Evolutionary conservation across 2,113 vertebrate genomes (phyloP), one percentile per base, ranked within the genome.

Genomic region (Oostethus manadensis): DNA sequence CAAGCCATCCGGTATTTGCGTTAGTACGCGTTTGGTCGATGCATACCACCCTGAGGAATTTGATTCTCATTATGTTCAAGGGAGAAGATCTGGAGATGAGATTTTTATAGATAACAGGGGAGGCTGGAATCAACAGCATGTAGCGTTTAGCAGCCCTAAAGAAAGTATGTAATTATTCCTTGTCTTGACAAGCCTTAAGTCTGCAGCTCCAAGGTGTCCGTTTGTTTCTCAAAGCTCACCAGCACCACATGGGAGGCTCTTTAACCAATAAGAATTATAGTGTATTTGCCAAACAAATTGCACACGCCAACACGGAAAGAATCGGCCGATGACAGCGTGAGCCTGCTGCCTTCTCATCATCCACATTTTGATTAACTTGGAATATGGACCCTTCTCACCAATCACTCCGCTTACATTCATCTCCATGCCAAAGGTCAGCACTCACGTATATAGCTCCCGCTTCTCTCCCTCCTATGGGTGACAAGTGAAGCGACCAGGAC

Each of bases 401-500:
- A 75, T 81, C 74, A 64, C 50, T 48, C 61, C 22, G n/a, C 75
- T 78, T 86, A 77, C 76, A 82, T 84, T 67, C 74, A 73, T 56
- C 49, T 15, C 66, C 42, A 21, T 53, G 77, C 62, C 82, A 81
- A 81, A 83, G 83, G 78, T 83, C 80, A 66, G 60, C 66, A 10
- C 68, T 73, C 53, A 48, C 72, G 65, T 68, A 80, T 78, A 65
- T 64, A 70, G 68, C 74, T 56, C 49, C 1, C 20, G 61, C 66
- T 43, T 44, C 17, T 21, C 49, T 50, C 0, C 10, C 64, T 66
- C 74, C 69, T 73, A 68, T 57, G 6, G 64, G 73, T 64, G 50
- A 62, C 20, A 29, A 26, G 60, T 14, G 46, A 58, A 68, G 76
- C 79, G 60, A 72, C 80, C 84, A 76, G 84, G 86, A 85, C 80